These are phyloP conservation scores for Drosophila auraria DNA, from an alignment of 1,140 invertebrate species.

Conservation along the genomic window DNA sequence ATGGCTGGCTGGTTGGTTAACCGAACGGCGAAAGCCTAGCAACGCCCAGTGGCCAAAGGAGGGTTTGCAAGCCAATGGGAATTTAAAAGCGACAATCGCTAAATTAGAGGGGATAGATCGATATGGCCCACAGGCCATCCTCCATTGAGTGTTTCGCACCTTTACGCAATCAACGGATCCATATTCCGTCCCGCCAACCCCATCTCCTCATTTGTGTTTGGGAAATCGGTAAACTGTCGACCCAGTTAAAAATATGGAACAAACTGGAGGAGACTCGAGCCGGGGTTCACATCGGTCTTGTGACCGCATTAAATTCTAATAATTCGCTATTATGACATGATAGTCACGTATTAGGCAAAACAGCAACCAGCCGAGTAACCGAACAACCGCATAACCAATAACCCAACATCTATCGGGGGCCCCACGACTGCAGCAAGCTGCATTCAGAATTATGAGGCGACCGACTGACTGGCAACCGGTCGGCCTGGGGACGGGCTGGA, in stretches of 20 bases:
- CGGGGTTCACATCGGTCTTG: constrained; percentile 35
- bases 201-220: background rate
- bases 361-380: constrained; percentile 48
- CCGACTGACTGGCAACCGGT: constrained; percentile 60
- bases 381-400: constrained; percentile 33
- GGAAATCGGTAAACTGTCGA: constrained; percentile 19
- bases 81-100: constrained; percentile 42
- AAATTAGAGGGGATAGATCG: constrained; percentile 10
- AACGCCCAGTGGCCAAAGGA: constrained; percentile 40
- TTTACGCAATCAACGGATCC: constrained; percentile 26
- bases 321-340: constrained; percentile 83
- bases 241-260: constrained; percentile 43
- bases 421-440: constrained; percentile 56
- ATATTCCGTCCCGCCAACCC: background rate
- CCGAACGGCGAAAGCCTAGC: constrained; percentile 44
- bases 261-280: constrained; percentile 7
- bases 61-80: constrained; percentile 33
- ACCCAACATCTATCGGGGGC: constrained; percentile 42
- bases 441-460: constrained; percentile 77
- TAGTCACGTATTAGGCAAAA: constrained; percentile 81
- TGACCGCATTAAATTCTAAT: constrained; percentile 80
- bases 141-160: constrained; percentile 59
- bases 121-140: constrained; percentile 23
- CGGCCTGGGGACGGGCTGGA: constrained; percentile 3
- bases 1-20: constrained; percentile 33